Evolutionary conservation across 2,888 invertebrate genomes (phyloP), one percentile per base, ranked within the genome.

Genomic region (Hydroisotoma schaefferi): DNA sequence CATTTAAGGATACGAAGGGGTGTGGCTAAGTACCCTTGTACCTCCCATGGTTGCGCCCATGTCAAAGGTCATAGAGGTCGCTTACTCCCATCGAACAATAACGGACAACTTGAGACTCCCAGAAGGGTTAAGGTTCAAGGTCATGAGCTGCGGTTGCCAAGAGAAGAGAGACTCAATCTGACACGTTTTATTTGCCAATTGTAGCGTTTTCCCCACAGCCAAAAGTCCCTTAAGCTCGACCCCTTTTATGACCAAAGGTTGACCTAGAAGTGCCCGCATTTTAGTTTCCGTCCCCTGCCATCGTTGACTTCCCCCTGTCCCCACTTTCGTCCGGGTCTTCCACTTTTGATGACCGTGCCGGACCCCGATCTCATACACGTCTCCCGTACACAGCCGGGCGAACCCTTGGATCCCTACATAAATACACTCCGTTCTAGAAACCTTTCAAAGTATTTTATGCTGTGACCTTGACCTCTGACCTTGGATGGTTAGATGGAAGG

Each of bases 51-150:
- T n/a, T n/a, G n/a, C n/a, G n/a, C n/a, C n/a, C n/a, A n/a, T n/a
- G n/a, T n/a, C n/a, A n/a, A n/a, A n/a, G n/a, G n/a, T n/a, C n/a
- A n/a, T n/a, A 43, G 20, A 38, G 15, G 15, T 33, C 8, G 5
- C 40, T 5, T 40, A 40, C 40, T 81, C 78, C 82, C 82, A 83
- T 4, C 79, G 79, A 61, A 82, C 79, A 55, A 82, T 75, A 56
- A 83, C 72, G 68, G 80, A 80, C 51, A 83, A 76, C 74, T 83
- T 82, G 65, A 83, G 77, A 4, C 81, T 81, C 59, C 82, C 82
- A 69, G 78, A 79, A 12, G 79, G 76, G 73, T 83, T 83, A 63
- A 83, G 76, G 73, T 80, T 81, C 8, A 83, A 79, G 1, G 82
- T 81, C 78, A 83, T 80, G 55, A 82, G 75, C 73, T 82, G 82